These are phyloP conservation scores for Aphrophora alni DNA, from an alignment of 2,888 invertebrate genomes.

Conservation along the genomic window DNA sequence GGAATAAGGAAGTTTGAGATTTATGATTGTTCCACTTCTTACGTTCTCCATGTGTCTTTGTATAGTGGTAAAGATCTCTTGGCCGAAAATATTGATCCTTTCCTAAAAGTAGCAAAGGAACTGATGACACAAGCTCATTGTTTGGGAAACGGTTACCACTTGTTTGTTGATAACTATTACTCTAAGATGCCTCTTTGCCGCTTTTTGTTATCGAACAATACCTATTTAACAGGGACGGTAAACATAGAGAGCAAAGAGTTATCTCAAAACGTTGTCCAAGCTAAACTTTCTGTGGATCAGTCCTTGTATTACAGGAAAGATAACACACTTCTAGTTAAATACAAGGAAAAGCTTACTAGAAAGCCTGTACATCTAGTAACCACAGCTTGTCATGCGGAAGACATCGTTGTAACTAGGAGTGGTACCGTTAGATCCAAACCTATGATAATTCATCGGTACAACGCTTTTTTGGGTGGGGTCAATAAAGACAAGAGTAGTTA, in stretches of 20 bases:
- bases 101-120: not conserved
- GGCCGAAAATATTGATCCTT: not conserved
- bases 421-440: no score
- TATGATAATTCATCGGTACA: no score
- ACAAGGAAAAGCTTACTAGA: no score
- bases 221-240: not conserved
- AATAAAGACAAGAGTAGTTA: no score
- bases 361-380: no score
- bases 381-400: no score
- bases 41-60: not conserved
- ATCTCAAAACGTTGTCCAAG: no score
- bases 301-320: not conserved
- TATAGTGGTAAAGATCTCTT: not conserved
- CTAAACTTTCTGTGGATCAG: not conserved
- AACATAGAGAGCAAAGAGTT: not conserved
- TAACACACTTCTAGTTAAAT: no score
- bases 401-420: no score
- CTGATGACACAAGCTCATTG: not conserved
- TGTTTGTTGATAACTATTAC: slow-evolving; percentile 1
- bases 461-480: no score
- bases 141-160: not conserved
- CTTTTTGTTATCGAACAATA: no score
- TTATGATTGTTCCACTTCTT: not conserved
- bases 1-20: no score
- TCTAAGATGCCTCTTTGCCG: not conserved